Evolutionary conservation across 2,113 vertebrate species (phyloP).

Genomic region (Vidua macroura): DNA sequence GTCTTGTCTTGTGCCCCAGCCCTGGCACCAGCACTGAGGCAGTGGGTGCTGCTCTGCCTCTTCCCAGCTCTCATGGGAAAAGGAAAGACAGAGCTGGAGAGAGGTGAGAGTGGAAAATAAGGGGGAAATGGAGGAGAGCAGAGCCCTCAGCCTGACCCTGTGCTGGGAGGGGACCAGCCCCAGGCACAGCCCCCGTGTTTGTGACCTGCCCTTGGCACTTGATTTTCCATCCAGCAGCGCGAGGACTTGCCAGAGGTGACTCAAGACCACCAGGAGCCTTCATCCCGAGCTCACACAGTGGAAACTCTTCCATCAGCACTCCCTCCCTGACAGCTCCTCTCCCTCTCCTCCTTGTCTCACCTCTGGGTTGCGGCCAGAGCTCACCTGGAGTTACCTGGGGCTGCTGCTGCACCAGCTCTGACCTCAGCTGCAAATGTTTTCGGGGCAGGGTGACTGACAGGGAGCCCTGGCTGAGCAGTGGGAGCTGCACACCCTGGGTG

Average conservation of each 20-base stretch:
- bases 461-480: not conserved
- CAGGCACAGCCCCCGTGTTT: not conserved
- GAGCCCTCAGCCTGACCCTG: fast-evolving
- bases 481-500: not conserved
- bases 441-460: fast-evolving
- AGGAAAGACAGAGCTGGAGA: not conserved
- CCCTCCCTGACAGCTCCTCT: not conserved
- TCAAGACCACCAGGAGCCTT: not conserved
- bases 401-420: conserved; percentile 9
- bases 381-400: not conserved
- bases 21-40: not conserved
- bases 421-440: not conserved
- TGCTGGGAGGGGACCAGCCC: not conserved
- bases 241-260: not conserved
- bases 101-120: not conserved
- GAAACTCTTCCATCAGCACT: not conserved
- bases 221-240: not conserved
- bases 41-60: not conserved
- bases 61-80: not conserved
- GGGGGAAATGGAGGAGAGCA: not conserved
- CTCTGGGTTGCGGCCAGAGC: not conserved
- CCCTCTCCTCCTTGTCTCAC: not conserved
- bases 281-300: not conserved
- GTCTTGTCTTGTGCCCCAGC: not conserved
- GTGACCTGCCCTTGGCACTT: fast-evolving